Conservation (phyloP, 2,797 vertebrate genomes). For the Takifugu ocellatus region DNA sequence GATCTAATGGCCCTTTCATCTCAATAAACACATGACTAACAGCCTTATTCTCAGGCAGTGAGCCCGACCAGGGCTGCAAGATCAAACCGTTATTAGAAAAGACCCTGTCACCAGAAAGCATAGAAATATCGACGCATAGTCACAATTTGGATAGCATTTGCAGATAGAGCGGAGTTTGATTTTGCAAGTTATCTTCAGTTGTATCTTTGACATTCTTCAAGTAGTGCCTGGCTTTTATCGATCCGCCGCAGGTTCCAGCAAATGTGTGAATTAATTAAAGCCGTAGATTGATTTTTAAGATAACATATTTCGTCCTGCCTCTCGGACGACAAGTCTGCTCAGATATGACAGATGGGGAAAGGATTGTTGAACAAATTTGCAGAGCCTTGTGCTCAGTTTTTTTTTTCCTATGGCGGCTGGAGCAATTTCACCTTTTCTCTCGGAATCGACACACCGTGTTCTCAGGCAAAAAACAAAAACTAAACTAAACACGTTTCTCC, state of each 20-base stretch:
- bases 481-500: too few species aligned
- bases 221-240: constrained; percentile 51
- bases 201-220: constrained; percentile 67
- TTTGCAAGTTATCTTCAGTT: constrained; percentile 68
- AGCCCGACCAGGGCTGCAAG: constrained; percentile 57
- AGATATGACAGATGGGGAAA: constrained; percentile 65
- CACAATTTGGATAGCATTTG: constrained; percentile 59
- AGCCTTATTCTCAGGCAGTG: constrained; percentile 63
- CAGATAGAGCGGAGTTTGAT: constrained; percentile 72
- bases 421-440: constrained; percentile 31
- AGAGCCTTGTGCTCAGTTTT: constrained; percentile 9
- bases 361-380: constrained; percentile 49
- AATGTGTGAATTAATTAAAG: constrained; percentile 71
- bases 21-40: constrained; percentile 69
- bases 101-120: constrained; percentile 64
- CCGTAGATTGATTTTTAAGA: constrained; percentile 64
- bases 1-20: constrained; percentile 46
- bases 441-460: constrained; percentile 23
- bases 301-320: constrained; percentile 57
- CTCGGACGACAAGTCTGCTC: constrained; percentile 49
- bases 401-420: too few species aligned
- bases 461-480: not conserved
- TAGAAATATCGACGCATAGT: constrained; percentile 64
- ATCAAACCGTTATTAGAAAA: constrained; percentile 72
- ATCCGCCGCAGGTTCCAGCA: constrained; percentile 59